These are phyloP conservation scores for Drosophila cognata DNA, from an alignment of 2,888 invertebrate genomes.

Conservation along the genomic window DNA sequence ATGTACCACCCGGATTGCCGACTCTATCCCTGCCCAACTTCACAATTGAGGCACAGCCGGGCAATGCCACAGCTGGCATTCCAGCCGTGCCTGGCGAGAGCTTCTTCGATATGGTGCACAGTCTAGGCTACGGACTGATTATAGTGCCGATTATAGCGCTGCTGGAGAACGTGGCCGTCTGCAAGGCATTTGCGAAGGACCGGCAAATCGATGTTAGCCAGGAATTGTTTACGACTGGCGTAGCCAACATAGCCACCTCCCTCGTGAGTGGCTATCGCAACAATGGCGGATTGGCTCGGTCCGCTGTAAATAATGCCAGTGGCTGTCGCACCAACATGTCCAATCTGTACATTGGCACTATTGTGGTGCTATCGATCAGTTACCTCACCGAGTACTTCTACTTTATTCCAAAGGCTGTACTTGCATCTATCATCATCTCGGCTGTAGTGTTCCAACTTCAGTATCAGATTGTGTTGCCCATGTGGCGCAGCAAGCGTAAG, in stretches of 20 bases:
- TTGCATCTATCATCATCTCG: slow-evolving; percentile 95
- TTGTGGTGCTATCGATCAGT: slow-evolving; percentile 92
- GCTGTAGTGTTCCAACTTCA: slow-evolving; percentile 96
- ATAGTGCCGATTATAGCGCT: slow-evolving; percentile 94
- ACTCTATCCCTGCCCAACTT: slow-evolving; percentile 88
- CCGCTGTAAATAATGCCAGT: slow-evolving; percentile 95
- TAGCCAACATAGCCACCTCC: slow-evolving; percentile 91
- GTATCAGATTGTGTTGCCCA: slow-evolving; percentile 92
- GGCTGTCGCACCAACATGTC: slow-evolving; percentile 94
- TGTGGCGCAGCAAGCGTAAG: slow-evolving; percentile 95
- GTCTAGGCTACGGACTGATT: slow-evolving; percentile 92
- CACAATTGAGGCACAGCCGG: slow-evolving; percentile 85
- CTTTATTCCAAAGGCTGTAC: slow-evolving; percentile 92
- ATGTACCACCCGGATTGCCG: slow-evolving; percentile 91
- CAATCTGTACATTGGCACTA: slow-evolving; percentile 91
- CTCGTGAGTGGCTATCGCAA: slow-evolving; percentile 93
- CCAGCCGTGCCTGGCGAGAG: slow-evolving; percentile 63
- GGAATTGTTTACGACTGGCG: slow-evolving; percentile 94
- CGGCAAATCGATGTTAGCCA: slow-evolving; percentile 94
- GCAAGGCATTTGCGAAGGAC: slow-evolving; percentile 87
- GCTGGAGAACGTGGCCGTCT: slow-evolving; percentile 93
- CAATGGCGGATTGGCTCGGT: slow-evolving; percentile 91
- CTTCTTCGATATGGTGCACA: slow-evolving; percentile 90
- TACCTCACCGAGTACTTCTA: slow-evolving; percentile 95
- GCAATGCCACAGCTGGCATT: slow-evolving; percentile 73